phyloP scores from a whole-genome alignment of 2,888 invertebrate species.

The Digitonthophagus gazella region DNA sequence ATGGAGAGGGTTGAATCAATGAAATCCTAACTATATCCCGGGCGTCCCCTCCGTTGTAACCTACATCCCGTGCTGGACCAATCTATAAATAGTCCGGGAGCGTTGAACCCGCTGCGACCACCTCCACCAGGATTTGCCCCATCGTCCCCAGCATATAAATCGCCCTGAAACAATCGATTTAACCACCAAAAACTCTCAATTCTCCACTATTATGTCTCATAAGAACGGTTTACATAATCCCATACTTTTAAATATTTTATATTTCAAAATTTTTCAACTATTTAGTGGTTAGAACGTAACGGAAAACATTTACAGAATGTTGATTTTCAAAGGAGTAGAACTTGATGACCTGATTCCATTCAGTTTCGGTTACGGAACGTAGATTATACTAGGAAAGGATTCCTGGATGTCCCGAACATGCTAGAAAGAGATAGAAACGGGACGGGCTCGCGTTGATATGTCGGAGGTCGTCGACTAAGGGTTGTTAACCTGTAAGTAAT shows the following conservation, averaged over 20 bases:
- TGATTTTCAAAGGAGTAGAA: neutral
- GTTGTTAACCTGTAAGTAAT: conserved; percentile 1
- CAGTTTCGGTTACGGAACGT: conserved; percentile 2
- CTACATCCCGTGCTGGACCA: conserved; percentile 8
- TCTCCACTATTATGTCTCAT: neutral
- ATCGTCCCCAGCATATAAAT: neutral
- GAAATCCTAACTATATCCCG: conserved; percentile 5
- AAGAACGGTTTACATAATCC: neutral
- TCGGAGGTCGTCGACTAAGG: conserved; percentile 6
- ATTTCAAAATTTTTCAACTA: neutral
- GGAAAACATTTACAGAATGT: neutral
- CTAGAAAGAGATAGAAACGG: conserved; percentile 7
- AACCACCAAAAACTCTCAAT: neutral
- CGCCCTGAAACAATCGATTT: neutral
- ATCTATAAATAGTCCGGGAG: conserved; percentile 2
- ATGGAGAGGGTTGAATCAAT: neutral
- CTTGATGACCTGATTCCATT: conserved; percentile 10
- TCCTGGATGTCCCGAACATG: neutral
- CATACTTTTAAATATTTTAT: neutral
- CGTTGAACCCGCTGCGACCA: neutral
- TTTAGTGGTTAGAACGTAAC: neutral
- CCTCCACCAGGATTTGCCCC: neutral
- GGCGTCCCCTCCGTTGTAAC: conserved; percentile 10
- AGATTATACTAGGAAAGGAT: neutral
- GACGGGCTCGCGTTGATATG: neutral